Evolutionary conservation across 2,797 vertebrate species (phyloP).

Genomic region (Hozukius guyotensis): DNA sequence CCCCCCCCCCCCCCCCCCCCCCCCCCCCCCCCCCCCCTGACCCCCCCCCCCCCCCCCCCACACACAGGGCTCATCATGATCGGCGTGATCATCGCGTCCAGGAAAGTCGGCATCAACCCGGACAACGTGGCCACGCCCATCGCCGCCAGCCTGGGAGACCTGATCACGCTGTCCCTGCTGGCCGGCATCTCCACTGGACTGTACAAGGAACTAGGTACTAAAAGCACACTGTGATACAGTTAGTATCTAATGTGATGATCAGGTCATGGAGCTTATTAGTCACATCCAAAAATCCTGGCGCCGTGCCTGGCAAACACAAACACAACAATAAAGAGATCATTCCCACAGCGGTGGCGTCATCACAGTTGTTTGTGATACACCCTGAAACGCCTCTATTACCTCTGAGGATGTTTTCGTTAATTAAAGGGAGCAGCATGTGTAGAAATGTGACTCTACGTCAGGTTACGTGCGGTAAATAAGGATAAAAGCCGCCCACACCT

Average conservation of each 20-base stretch:
- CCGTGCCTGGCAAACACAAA: neutral
- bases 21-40: no score
- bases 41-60: no score
- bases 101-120: slow-evolving; percentile 97
- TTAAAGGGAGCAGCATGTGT: slow-evolving; percentile 10
- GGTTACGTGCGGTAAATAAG: neutral
- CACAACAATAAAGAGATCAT: neutral
- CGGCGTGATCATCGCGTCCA: slow-evolving; percentile 94
- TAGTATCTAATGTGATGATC: neutral
- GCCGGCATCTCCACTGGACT: slow-evolving; percentile 96
- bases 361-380: neutral
- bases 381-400: neutral
- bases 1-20: no score
- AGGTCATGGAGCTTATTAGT: neutral
- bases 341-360: neutral
- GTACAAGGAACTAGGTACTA: slow-evolving; percentile 92
- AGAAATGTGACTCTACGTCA: slow-evolving; percentile 8
- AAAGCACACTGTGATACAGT: neutral
- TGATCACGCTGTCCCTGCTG: slow-evolving; percentile 95
- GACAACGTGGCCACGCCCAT: slow-evolving; percentile 98
- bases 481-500: slow-evolving; percentile 32
- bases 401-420: neutral
- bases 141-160: slow-evolving; percentile 96
- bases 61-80: slow-evolving; percentile 96
- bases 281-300: neutral